Evolutionary conservation across 2,113 vertebrate species (phyloP).

Genomic region (Odontophorus gujanensis): DNA sequence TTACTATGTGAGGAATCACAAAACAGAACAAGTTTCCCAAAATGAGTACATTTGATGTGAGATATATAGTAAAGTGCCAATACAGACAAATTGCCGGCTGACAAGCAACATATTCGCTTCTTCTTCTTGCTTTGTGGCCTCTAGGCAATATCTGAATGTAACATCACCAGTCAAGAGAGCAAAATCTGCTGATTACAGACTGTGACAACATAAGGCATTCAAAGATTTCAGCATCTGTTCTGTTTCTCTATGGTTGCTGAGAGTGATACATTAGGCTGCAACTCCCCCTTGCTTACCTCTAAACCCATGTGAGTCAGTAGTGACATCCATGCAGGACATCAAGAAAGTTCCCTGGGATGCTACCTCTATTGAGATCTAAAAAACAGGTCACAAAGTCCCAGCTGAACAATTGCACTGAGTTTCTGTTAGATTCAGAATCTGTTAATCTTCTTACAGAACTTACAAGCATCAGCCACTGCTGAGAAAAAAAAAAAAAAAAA

Average conservation of each 20-base stretch:
- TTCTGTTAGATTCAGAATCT: not conserved
- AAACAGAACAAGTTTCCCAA: slow-evolving; percentile 23
- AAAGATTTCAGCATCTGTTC: slow-evolving; percentile 50
- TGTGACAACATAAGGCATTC: slow-evolving; percentile 52
- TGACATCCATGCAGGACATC: not conserved
- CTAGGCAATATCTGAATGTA: slow-evolving; percentile 28
- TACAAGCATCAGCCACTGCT: not conserved
- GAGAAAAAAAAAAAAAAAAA: not conserved
- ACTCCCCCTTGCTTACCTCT: not conserved
- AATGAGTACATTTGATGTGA: not conserved
- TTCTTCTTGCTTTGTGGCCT: slow-evolving; percentile 38
- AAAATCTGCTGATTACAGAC: slow-evolving; percentile 50
- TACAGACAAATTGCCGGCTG: slow-evolving; percentile 38
- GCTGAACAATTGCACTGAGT: not conserved
- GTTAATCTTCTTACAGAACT: not conserved
- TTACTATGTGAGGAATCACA: not conserved
- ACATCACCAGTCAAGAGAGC: slow-evolving; percentile 39
- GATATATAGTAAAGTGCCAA: slow-evolving; percentile 34
- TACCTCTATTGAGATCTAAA: not conserved
- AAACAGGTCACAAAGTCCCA: not conserved
- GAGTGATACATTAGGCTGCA: not conserved
- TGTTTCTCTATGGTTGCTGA: not conserved
- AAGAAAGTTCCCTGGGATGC: not conserved
- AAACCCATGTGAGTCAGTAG: not conserved
- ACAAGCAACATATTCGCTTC: slow-evolving; percentile 52